phyloP scores from a whole-genome alignment of 2,888 invertebrate genomes.

The Achlya flavicornis region DNA sequence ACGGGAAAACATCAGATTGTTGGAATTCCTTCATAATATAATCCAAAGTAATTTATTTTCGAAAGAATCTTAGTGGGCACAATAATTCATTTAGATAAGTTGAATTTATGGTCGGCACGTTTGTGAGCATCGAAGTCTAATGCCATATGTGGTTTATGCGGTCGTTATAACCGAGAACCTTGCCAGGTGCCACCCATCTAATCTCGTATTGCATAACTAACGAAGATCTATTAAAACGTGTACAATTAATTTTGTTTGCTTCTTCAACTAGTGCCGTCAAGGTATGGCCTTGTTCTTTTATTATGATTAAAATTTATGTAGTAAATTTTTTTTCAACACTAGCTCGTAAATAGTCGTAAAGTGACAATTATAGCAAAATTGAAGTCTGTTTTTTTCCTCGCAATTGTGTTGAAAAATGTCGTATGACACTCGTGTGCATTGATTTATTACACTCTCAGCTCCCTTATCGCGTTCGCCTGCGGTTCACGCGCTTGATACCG shows the following conservation, averaged over 20 bases:
- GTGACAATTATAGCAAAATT: too few relatives aligned
- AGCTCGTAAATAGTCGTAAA: too few relatives aligned
- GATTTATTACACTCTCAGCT: too few relatives aligned
- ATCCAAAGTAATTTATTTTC: slow-evolving; percentile 41
- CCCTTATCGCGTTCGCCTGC: too few relatives aligned
- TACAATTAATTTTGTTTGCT: background rate
- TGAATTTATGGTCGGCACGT: slow-evolving; percentile 39
- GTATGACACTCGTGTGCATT: too few relatives aligned
- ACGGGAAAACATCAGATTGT: slow-evolving; percentile 7
- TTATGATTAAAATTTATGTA: too few relatives aligned
- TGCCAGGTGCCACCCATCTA: background rate
- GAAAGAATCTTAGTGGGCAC: slow-evolving; percentile 34
- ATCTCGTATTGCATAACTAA: background rate
- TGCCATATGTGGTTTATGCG: slow-evolving; percentile 8
- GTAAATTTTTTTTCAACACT: too few relatives aligned
- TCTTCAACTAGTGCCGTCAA: background rate
- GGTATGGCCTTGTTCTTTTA: background rate
- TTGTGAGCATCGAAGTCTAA: slow-evolving; percentile 21
- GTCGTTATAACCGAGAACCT: slow-evolving; percentile 13
- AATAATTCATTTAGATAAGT: slow-evolving; percentile 51
- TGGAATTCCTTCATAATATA: slow-evolving; percentile 27
- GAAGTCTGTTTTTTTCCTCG: too few relatives aligned
- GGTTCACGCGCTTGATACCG: too few relatives aligned
- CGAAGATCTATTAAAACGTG: slow-evolving; percentile 4
- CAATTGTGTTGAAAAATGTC: too few relatives aligned